Conservation (phyloP, 2,797 vertebrate genomes). For the Myiotriccus ornatus region DNA sequence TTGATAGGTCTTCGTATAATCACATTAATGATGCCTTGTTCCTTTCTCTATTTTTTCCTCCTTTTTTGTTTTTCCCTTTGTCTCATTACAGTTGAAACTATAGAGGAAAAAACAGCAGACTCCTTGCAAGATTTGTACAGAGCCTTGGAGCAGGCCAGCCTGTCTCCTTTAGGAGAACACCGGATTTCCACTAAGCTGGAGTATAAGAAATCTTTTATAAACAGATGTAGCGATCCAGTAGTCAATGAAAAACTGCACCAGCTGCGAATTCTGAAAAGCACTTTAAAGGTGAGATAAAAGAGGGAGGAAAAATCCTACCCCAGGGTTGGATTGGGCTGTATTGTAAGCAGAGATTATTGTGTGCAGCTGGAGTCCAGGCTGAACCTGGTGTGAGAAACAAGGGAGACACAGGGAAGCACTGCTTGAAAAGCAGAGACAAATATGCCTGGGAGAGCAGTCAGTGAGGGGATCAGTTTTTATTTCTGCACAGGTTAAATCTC, state of each 20-base stretch:
- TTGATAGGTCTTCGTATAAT: not conserved
- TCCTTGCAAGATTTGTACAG: slow-evolving; percentile 94
- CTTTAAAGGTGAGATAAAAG: slow-evolving; percentile 88
- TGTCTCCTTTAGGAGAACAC: slow-evolving; percentile 91
- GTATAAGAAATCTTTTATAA: slow-evolving; percentile 92
- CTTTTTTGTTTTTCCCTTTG: not conserved
- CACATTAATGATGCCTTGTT: slow-evolving; percentile 17
- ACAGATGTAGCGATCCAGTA: slow-evolving; percentile 91
- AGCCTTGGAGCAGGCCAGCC: slow-evolving; percentile 90
- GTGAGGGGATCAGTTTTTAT: not conserved
- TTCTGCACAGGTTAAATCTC: slow-evolving; percentile 26
- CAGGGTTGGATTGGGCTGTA: not conserved
- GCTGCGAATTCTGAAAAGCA: slow-evolving; percentile 96
- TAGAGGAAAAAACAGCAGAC: slow-evolving; percentile 83
- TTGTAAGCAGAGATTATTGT: not conserved
- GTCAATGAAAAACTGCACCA: slow-evolving; percentile 96
- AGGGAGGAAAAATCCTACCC: slow-evolving; percentile 14
- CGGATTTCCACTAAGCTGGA: slow-evolving; percentile 89
- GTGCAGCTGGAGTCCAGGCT: not conserved
- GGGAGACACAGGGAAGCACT: not conserved
- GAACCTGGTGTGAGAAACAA: not conserved
- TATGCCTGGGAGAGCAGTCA: not conserved
- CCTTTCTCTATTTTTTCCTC: slow-evolving; percentile 49
- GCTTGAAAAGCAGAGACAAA: not conserved
- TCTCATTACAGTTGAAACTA: slow-evolving; percentile 75